Evolutionary conservation across 2,888 invertebrate species (phyloP), one percentile per base, ranked within the genome.

Genomic region (Meiosimyza decipiens): DNA sequence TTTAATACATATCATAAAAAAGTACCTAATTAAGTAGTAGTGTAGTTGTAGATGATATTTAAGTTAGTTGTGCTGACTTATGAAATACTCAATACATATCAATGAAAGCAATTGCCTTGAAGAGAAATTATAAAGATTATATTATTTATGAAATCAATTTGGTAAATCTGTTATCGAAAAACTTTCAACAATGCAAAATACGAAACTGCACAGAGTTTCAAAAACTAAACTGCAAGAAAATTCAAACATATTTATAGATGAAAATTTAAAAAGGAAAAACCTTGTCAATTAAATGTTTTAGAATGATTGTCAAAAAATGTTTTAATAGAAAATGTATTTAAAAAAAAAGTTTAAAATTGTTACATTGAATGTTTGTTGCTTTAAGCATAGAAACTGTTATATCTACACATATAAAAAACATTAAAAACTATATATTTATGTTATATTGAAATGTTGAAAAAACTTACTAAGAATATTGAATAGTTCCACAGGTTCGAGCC

Each of bases 201-300:
- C 47, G 49, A 62, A 16, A 62, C 12, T 16, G 49, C 9, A 62
- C 12, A 62, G 33, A 49, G 16, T 16, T 51, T 64, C 6, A 22
- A 28, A 33, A 64, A 7, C 18, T 22, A 51, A 7, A 3, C 50
- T 64, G 28, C 51, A 60, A 60, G 33, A 55, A 18, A 40, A 63
- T 55, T 49, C 18, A 18, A 22, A 55, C 50, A 40, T 15, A 62
- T 73, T 33, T 67, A 54, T 40, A 40, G 40, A 74, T 71, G 66
- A 63, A 62, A 66, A 72, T 63, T 66, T 50, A 70, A 51, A 66
- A 60, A 71, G 22, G 22, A 67, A 73, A 71, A 73, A 67, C 69
- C 66, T 76, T 75, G 76, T 75, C 77, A 76, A 77, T 77, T 78
- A 78, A 74, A 75, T 77, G 75, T 77, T 64, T 70, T 77, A 73